Evolutionary conservation across 2,888 invertebrate species (phyloP).

Genomic region (Calliscelio sp.): DNA sequence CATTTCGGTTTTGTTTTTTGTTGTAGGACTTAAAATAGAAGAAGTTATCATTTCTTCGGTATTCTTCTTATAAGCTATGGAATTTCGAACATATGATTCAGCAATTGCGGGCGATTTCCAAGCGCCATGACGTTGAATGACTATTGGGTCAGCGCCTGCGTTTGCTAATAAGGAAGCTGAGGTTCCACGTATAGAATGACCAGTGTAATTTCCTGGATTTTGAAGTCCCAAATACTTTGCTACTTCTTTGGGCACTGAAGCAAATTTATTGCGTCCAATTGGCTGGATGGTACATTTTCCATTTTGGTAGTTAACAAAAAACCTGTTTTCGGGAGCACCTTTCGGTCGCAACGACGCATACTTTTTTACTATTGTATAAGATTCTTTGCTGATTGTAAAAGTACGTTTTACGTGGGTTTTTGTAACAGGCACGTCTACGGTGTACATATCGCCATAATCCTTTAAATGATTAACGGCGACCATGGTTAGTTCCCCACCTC

Average conservation of each 20-base stretch:
- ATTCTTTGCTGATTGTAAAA: slow-evolving; percentile 52
- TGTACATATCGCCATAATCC: slow-evolving; percentile 53
- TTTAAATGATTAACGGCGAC: slow-evolving; percentile 33
- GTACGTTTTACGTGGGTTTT: slow-evolving; percentile 18
- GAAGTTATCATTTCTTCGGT: slow-evolving; percentile 42
- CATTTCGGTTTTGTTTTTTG: not conserved
- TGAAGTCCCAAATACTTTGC: slow-evolving; percentile 69
- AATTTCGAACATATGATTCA: slow-evolving; percentile 47
- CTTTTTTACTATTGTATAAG: slow-evolving; percentile 34
- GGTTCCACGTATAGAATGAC: slow-evolving; percentile 67
- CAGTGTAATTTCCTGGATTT: slow-evolving; percentile 66
- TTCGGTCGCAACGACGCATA: slow-evolving; percentile 47
- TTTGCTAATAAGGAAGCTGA: slow-evolving; percentile 71
- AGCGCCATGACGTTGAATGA: slow-evolving; percentile 59
- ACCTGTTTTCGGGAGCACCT: slow-evolving; percentile 40
- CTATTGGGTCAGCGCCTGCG: slow-evolving; percentile 51
- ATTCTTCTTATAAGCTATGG: slow-evolving; percentile 34
- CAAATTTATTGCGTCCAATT: slow-evolving; percentile 73
- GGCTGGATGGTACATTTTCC: slow-evolving; percentile 70
- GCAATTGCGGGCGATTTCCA: slow-evolving; percentile 55
- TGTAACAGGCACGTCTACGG: slow-evolving; percentile 46
- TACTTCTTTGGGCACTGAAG: slow-evolving; percentile 71
- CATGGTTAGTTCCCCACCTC: not conserved
- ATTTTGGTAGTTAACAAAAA: slow-evolving; percentile 71
- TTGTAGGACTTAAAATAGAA: slow-evolving; percentile 1